Base-by-base conservation (phyloP, 2,888 invertebrate genomes). In the Neria commutata region DNA sequence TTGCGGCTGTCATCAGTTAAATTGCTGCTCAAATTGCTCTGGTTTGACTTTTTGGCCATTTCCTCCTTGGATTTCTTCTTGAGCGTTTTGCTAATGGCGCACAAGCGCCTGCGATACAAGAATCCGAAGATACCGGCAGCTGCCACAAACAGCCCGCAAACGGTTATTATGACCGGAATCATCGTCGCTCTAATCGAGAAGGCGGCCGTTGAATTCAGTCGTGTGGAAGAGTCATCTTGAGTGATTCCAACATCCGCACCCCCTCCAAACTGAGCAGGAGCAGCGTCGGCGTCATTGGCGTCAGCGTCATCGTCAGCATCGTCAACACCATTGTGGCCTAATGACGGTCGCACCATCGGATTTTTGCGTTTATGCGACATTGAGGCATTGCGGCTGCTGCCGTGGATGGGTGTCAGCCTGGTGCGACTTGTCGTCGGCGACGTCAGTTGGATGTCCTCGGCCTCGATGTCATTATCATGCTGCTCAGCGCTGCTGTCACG, bases 91-190 rank as follows among this genome's bases (percentile, higher is more conserved):
- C 85, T 82, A 73, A 88, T 87, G 45, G 85, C 85, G 37, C 87
- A 89, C 60, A 91, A 86, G 71, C 88, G 90, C 74, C 87, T 89
- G 68, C 91, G 87, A 66, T 91, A 88, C 56, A 91, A 61, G 60
- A 75, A 85, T 69, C 90, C 85, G 16, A 88, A 86, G 1, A 89
- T 86, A 46, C 86, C 84, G 19, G 87, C 88, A 3, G 89, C 87
- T 19, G 89, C 86, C 3, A 90, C 79, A 59, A 92, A 87, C 49
- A 93, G 83, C 3, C 85, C 88, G 68, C 87, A 88, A 49, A 91
- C 86, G 10, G 89, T 88, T 23, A 89, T 72, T 63, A 80, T 84
- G 50, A 92, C 83, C 1, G 92, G 90, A 68, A 92, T 86, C 50
- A 92, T 82, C n/a, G 69, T 56, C 45, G 91, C 88, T 64, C 88